Evolutionary conservation across 2,797 vertebrate genomes (phyloP).

Genomic region (Scolopax rusticola): DNA sequence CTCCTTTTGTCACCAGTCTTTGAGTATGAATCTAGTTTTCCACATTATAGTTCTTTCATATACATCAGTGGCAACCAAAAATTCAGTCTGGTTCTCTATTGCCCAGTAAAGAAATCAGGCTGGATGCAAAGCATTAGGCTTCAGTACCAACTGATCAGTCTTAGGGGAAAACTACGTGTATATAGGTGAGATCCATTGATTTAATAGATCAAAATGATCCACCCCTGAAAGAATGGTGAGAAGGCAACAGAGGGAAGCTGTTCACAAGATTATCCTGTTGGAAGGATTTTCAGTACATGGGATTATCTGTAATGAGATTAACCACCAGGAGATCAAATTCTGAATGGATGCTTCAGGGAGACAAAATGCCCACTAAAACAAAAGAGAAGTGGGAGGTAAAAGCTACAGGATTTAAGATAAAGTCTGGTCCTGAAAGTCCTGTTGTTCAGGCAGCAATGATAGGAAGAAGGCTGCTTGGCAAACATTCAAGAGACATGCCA

Average conservation of each 20-base stretch:
- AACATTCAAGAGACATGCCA: not conserved
- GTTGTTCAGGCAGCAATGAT: not conserved
- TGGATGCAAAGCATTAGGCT: not conserved
- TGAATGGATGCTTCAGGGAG: conserved; percentile 47
- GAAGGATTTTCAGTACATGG: conserved; percentile 61
- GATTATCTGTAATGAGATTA: conserved; percentile 74
- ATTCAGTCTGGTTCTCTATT: not conserved
- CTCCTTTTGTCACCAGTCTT: not conserved
- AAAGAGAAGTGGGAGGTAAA: conserved; percentile 57
- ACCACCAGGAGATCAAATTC: conserved; percentile 55
- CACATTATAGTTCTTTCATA: not conserved
- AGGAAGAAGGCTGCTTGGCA: not conserved
- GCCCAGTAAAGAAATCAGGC: not conserved
- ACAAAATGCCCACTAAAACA: conserved; percentile 59
- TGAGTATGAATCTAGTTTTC: not conserved
- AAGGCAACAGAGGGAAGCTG: conserved; percentile 32
- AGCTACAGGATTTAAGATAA: conserved; percentile 16
- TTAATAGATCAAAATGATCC: conserved; percentile 42
- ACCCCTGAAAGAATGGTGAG: conserved; percentile 29
- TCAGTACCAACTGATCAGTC: not conserved
- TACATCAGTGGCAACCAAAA: not conserved
- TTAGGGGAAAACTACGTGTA: not conserved
- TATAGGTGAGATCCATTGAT: conserved; percentile 29
- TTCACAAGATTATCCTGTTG: conserved; percentile 62
- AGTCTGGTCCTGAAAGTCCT: not conserved